Conservation (phyloP, 2,113 vertebrate species). For the Ancistrus triradiatus region DNA sequence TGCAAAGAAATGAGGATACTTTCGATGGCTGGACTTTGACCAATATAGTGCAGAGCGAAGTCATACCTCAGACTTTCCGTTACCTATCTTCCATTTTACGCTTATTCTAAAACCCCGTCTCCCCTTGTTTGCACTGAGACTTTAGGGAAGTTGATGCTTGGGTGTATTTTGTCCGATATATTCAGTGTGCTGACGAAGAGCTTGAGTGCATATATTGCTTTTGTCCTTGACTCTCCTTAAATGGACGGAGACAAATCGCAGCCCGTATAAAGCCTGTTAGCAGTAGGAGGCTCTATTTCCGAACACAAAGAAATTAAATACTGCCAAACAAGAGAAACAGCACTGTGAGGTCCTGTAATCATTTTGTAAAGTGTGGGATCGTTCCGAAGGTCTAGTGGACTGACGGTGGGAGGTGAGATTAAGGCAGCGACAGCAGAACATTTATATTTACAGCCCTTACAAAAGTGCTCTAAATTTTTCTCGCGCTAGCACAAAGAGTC, state of each 20-base stretch:
- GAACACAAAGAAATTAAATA: constrained; percentile 2
- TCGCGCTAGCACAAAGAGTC: no score
- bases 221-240: constrained; percentile 44
- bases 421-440: neutral
- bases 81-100: no score
- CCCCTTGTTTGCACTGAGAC: neutral
- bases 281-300: constrained; percentile 8
- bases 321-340: neutral
- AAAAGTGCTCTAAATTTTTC: no score
- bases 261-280: neutral
- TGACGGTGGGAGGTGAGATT: neutral
- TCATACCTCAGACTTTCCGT: neutral
- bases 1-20: neutral
- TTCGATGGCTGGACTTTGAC: neutral
- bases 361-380: no score
- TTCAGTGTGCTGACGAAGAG: constrained; percentile 35
- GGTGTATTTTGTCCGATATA: constrained; percentile 40
- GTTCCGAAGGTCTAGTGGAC: constrained; percentile 3
- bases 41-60: neutral
- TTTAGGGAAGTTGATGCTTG: neutral
- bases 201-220: constrained; percentile 34
- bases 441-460: no score
- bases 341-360: constrained; percentile 4
- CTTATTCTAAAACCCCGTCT: no score
- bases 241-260: constrained; percentile 37